Conservation (phyloP, 2,113 vertebrate genomes). For the Vidua chalybeata region DNA sequence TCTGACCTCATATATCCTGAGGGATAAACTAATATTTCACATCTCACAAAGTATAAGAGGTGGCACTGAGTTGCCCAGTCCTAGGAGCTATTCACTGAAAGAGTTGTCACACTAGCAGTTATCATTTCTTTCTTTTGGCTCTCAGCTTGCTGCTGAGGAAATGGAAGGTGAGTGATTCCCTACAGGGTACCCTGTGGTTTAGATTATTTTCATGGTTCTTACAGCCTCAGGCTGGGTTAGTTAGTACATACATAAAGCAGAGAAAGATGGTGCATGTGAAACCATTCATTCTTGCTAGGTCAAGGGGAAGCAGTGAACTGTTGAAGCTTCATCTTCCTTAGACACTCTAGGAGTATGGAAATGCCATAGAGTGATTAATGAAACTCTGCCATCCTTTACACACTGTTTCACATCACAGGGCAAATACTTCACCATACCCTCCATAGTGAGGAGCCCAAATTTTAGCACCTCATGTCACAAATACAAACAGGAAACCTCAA, state of each 20-base stretch:
- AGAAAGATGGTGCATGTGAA: background rate
- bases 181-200: background rate
- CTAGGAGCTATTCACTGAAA: background rate
- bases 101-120: background rate
- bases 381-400: background rate
- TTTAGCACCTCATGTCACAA: background rate
- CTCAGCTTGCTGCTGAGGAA: background rate
- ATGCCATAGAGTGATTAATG: background rate
- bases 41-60: background rate
- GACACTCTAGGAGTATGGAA: background rate
- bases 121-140: background rate
- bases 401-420: background rate
- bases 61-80: background rate
- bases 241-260: background rate
- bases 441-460: background rate
- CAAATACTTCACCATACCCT: background rate
- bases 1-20: background rate
- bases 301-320: background rate
- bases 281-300: background rate
- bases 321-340: conserved; percentile 8
- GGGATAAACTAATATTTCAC: background rate
- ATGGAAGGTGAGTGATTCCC: background rate
- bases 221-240: background rate
- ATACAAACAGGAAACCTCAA: background rate
- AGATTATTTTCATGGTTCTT: background rate